Evolutionary conservation across 2,113 vertebrate species (phyloP), one percentile per base, ranked within the genome.

Genomic region (Ancistrus triradiatus): DNA sequence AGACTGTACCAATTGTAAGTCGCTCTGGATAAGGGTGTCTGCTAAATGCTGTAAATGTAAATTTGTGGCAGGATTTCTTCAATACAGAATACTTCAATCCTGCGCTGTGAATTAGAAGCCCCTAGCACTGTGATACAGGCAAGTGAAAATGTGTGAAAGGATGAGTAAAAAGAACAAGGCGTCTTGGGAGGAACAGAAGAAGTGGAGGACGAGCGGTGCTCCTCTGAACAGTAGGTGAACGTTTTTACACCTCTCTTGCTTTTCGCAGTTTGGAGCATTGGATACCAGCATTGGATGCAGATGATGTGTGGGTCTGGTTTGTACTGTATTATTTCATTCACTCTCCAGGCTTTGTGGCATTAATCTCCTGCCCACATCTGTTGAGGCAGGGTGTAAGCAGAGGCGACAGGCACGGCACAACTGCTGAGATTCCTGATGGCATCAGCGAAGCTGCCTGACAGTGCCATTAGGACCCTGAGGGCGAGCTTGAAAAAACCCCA

Each of bases 281-380:
- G 40, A n/a, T n/a, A n/a, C 31, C 21, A 50, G 7, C 33, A 18
- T 11, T 38, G 44, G 7, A 13, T n/a, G 25, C 21, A 21, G 22
- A 27, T 17, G 38, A 58, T 59, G 42, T 50, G 52, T 70, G 55
- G 19, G 62, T 19, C 25, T 13, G 28, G 31, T 18, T 63, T 4
- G 9, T 51, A 9, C 2, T 8, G 27, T 48, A 6, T 7, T 3
- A 9, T 35, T 28, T 24, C 27, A 13, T 24, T 51, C 33, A 21
- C 17, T 59, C 40, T 33, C 15, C 42, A 63, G 78, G 73, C 78
- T 78, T 82, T 84, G 79, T 80, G 83, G 82, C 77, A 82, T 88
- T 84, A 83, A 86, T 84, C 81, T 79, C 72, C 79, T 44, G 83
- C 83, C 82, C 70, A 83, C 81, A 81, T 85, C 81, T 84, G 80